Evolutionary conservation across 2,888 invertebrate species (phyloP).

Genomic region (Dryocosmus kuriphilus): DNA sequence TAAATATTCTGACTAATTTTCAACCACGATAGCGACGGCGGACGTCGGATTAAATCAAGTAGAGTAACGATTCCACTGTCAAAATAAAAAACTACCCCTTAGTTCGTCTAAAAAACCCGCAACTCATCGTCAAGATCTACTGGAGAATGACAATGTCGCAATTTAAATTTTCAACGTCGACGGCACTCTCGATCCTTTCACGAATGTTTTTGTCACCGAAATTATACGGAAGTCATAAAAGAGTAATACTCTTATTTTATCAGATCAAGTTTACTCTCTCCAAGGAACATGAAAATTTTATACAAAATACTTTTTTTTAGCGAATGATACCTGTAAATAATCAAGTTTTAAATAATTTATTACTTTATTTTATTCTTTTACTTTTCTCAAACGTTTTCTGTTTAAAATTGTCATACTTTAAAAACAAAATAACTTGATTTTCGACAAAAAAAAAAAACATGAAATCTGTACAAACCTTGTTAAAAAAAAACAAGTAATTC

Average conservation of each 20-base stretch:
- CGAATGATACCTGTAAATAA: too few species aligned
- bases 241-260: neutral
- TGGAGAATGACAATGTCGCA: neutral
- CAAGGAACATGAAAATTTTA: neutral
- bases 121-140: constrained; percentile 5
- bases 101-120: constrained; percentile 3
- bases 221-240: constrained; percentile 22
- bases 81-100: constrained; percentile 11
- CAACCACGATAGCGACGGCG: neutral
- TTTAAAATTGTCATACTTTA: neutral
- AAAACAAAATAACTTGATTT: neutral
- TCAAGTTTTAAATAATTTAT: too few species aligned
- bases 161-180: constrained; percentile 19
- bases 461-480: neutral
- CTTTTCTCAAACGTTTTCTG: neutral
- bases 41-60: neutral
- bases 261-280: neutral
- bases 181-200: neutral
- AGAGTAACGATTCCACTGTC: constrained; percentile 32
- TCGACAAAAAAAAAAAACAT: neutral
- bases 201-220: constrained; percentile 19
- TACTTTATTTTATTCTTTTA: too few species aligned
- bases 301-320: neutral
- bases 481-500: neutral
- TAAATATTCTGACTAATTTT: constrained; percentile 26